Evolutionary conservation across 2,113 vertebrate genomes (phyloP).

Genomic region (Mesocricetus auratus): DNA sequence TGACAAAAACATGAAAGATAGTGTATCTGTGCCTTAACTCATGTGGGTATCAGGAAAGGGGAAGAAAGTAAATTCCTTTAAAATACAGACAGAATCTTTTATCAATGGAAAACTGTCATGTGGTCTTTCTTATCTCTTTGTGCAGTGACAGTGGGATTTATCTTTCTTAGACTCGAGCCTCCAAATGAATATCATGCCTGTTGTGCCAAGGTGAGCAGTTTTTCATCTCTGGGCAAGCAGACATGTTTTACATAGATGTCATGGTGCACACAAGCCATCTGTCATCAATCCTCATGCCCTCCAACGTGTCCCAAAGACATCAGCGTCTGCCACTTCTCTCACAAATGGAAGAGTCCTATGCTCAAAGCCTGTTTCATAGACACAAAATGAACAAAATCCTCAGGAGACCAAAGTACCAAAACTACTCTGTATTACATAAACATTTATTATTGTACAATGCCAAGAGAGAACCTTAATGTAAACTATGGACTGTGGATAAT

Average conservation of each 20-base stretch:
- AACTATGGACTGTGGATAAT: not conserved
- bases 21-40: conserved; percentile 81
- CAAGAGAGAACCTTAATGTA: not conserved
- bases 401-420: not conserved
- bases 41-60: conserved; percentile 74
- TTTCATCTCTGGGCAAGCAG: conserved; percentile 75
- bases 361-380: not conserved
- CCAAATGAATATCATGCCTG: conserved; percentile 81
- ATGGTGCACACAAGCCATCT: not conserved
- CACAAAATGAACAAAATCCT: not conserved
- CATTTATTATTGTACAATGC: not conserved
- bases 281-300: conserved; percentile 55
- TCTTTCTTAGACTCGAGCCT: conserved; percentile 79
- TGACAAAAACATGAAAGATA: conserved; percentile 84
- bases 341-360: not conserved
- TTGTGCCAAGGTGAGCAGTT: conserved; percentile 81
- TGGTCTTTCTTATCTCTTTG: conserved; percentile 81
- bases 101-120: conserved; percentile 82
- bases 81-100: conserved; percentile 84
- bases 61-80: conserved; percentile 82
- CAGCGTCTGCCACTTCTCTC: not conserved
- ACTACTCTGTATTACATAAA: not conserved
- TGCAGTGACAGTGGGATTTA: conserved; percentile 81
- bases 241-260: conserved; percentile 77
- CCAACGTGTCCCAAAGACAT: not conserved